Conservation (phyloP, 2,888 invertebrate species). For the Oscheius sp. region DNA sequence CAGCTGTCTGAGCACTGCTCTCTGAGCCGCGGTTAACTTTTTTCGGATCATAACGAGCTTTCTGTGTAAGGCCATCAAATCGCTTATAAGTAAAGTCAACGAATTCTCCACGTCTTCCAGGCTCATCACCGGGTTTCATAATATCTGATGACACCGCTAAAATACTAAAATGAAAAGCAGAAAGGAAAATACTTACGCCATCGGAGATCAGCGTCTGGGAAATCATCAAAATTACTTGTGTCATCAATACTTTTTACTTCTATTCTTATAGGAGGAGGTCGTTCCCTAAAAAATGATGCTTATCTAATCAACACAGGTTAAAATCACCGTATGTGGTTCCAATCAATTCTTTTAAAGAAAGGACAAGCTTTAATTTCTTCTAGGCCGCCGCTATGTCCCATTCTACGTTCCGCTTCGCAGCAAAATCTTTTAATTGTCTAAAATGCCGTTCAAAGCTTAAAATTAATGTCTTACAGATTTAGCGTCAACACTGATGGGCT, state of each 20-base stretch:
- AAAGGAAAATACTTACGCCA: conserved; percentile 84
- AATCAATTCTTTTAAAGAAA: conserved; percentile 95
- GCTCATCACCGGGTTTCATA: conserved; percentile 47
- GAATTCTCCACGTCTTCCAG: conserved; percentile 85
- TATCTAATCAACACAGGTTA: not conserved
- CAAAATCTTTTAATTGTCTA: conserved; percentile 81
- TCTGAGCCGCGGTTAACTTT: conserved; percentile 10
- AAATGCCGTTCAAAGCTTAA: conserved; percentile 26
- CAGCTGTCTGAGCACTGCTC: conserved; percentile 2
- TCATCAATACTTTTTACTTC: conserved; percentile 99
- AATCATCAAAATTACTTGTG: conserved; percentile 99
- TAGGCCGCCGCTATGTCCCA: conserved; percentile 86
- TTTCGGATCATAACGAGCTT: conserved; percentile 47
- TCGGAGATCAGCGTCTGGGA: conserved; percentile 97
- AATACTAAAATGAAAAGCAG: not conserved
- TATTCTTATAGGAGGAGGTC: conserved; percentile 96
- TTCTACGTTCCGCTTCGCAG: conserved; percentile 91
- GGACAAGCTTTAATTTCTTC: conserved; percentile 90
- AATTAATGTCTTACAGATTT: conserved; percentile 65
- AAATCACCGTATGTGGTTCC: conserved; percentile 90
- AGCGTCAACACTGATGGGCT: conserved; percentile 97
- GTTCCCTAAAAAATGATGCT: conserved; percentile 78
- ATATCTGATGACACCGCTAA: conserved; percentile 18
- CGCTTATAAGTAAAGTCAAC: conserved; percentile 99
- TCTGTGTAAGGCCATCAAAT: conserved; percentile 89